Evolutionary conservation across 2,113 vertebrate genomes (phyloP).

Genomic region (Delphinapterus leucas): DNA sequence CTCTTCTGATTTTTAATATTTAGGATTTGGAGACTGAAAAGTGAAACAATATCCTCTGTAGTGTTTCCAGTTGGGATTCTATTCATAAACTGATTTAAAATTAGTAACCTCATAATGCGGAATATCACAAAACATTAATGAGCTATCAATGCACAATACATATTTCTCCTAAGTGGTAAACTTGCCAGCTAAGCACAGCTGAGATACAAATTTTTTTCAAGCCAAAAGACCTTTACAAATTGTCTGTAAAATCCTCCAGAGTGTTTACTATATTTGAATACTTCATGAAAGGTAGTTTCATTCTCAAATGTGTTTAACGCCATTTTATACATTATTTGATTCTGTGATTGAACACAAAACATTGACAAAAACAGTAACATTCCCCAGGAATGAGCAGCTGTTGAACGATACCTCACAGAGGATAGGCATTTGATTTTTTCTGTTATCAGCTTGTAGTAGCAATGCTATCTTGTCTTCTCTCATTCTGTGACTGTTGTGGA

Average conservation of each 20-base stretch:
- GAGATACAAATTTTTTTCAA: too few relatives aligned
- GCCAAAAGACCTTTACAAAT: neutral
- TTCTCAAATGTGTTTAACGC: neutral
- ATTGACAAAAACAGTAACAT: too few relatives aligned
- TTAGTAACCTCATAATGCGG: neutral
- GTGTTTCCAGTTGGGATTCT: neutral
- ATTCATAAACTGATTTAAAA: neutral
- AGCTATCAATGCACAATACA: neutral
- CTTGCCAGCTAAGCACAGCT: too few relatives aligned
- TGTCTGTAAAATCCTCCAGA: neutral
- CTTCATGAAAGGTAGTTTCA: neutral
- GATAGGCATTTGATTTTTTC: neutral
- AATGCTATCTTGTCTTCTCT: too few relatives aligned
- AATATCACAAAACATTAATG: neutral
- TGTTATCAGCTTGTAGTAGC: neutral
- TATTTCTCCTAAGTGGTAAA: neutral
- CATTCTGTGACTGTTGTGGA: neutral
- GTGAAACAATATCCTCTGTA: neutral
- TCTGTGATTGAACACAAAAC: neutral
- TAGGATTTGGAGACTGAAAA: neutral
- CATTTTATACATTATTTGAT: neutral
- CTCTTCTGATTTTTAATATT: neutral
- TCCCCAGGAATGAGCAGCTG: neutral
- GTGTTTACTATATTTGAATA: too few relatives aligned
- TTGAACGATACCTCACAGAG: accelerated